Conservation (phyloP, 2,113 vertebrate genomes). For the Coryphaenoides rupestris region DNA sequence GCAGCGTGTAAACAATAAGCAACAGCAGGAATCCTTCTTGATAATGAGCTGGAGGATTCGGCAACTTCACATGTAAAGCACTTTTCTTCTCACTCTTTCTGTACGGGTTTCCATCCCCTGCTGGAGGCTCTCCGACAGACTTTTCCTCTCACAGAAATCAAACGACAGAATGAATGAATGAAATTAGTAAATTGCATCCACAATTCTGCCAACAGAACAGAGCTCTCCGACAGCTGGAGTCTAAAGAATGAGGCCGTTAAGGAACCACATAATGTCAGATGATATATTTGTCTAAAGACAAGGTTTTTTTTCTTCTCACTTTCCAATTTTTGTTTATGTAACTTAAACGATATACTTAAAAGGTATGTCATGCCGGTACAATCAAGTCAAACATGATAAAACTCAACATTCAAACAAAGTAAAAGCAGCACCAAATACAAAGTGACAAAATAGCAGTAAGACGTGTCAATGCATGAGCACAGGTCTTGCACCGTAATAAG, state of each 20-base stretch:
- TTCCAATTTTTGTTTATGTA: not conserved
- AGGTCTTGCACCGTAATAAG: slow-evolving; percentile 27
- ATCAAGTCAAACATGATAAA: slow-evolving; percentile 22
- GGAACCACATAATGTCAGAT: not conserved
- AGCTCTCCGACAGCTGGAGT: not conserved
- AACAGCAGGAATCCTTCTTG: not conserved
- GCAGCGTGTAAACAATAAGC: slow-evolving; percentile 47
- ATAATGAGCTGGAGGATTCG: not conserved
- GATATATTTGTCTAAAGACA: slow-evolving; percentile 5
- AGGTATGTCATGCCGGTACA: not conserved
- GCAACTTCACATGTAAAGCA: too few relatives aligned
- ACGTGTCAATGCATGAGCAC: slow-evolving; percentile 33
- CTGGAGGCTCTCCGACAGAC: not conserved
- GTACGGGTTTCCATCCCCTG: not conserved
- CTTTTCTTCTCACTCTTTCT: too few relatives aligned
- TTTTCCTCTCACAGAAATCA: not conserved
- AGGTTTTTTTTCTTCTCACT: not conserved
- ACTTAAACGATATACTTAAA: too few relatives aligned
- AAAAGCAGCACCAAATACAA: slow-evolving; percentile 19
- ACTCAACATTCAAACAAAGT: slow-evolving; percentile 6
- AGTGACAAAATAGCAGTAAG: slow-evolving; percentile 31
- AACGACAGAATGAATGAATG: slow-evolving; percentile 6
- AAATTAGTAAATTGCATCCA: not conserved
- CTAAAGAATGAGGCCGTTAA: not conserved
- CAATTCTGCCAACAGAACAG: too few relatives aligned